These are phyloP conservation scores for Orientallactaga sibirica DNA, from an alignment of 2,797 vertebrate genomes.

Conservation along the genomic window DNA sequence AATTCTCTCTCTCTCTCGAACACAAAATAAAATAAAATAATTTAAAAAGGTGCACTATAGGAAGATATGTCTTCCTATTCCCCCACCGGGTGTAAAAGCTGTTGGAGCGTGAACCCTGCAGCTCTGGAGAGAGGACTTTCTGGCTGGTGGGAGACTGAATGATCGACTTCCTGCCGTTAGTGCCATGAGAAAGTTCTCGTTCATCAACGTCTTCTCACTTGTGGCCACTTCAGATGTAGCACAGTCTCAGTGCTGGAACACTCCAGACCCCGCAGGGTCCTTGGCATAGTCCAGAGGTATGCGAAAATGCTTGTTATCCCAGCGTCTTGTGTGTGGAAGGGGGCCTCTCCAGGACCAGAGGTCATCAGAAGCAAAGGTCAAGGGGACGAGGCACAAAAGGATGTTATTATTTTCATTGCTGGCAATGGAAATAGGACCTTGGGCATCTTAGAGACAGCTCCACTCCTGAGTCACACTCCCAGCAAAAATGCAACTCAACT, in stretches of 20 bases:
- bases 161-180: conserved; percentile 70
- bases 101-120: conserved; percentile 45
- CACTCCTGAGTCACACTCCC: not conserved
- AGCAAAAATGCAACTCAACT: not conserved
- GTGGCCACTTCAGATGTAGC: conserved; percentile 46
- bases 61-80: conserved; percentile 22
- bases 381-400: not conserved
- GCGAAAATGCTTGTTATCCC: not conserved
- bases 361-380: conserved; percentile 11
- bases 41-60: not conserved
- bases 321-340: not conserved
- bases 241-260: conserved; percentile 42
- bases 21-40: too few species aligned
- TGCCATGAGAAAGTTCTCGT: conserved; percentile 70
- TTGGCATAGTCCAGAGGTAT: not conserved
- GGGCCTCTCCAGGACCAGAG: not conserved
- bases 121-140: conserved; percentile 65
- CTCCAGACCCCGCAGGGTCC: not conserved
- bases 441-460: not conserved
- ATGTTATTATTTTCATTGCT: not conserved
- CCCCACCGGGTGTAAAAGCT: conserved; percentile 27
- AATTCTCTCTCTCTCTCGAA: too few species aligned
- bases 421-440: not conserved
- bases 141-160: conserved; percentile 35
- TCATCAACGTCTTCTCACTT: conserved; percentile 69